phyloP scores from a whole-genome alignment of 2,797 vertebrate genomes.

The Distichodus sexfasciatus region DNA sequence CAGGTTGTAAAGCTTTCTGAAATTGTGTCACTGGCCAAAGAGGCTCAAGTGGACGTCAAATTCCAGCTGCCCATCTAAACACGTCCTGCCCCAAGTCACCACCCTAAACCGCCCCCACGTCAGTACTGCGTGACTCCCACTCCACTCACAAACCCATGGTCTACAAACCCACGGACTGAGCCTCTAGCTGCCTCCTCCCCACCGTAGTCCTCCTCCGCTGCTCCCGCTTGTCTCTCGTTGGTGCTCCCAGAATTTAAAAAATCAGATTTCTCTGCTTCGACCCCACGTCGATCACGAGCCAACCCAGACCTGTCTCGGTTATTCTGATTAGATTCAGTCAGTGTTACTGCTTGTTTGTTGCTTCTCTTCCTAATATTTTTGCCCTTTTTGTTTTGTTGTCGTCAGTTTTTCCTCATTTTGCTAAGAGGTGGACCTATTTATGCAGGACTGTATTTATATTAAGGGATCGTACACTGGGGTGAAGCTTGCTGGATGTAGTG shows the following conservation, averaged over 20 bases:
- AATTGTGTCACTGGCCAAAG: slow-evolving; percentile 92
- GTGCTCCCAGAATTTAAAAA: slow-evolving; percentile 28
- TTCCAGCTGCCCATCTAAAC: slow-evolving; percentile 95
- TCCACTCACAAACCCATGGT: no score
- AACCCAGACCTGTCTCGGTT: neutral
- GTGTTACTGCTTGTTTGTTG: slow-evolving; percentile 21
- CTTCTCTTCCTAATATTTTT: no score
- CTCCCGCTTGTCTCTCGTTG: neutral
- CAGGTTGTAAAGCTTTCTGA: slow-evolving; percentile 98
- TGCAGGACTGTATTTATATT: slow-evolving; percentile 52
- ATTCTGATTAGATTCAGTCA: slow-evolving; percentile 13
- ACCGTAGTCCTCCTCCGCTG: neutral
- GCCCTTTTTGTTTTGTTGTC: slow-evolving; percentile 6
- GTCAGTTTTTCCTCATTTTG: slow-evolving; percentile 5
- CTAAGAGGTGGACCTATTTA: slow-evolving; percentile 40
- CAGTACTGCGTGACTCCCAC: neutral
- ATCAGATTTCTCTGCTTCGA: neutral
- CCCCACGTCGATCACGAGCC: slow-evolving; percentile 1
- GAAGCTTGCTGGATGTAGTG: slow-evolving; percentile 14
- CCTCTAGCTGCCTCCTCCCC: slow-evolving; percentile 6
- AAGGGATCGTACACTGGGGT: slow-evolving; percentile 18
- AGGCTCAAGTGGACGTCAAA: slow-evolving; percentile 96
- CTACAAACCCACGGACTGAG: slow-evolving; percentile 26
- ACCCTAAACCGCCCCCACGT: slow-evolving; percentile 1
- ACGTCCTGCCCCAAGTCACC: slow-evolving; percentile 8